Evolutionary conservation across 2,113 vertebrate genomes (phyloP).

Genomic region (Microtus pennsylvanicus): DNA sequence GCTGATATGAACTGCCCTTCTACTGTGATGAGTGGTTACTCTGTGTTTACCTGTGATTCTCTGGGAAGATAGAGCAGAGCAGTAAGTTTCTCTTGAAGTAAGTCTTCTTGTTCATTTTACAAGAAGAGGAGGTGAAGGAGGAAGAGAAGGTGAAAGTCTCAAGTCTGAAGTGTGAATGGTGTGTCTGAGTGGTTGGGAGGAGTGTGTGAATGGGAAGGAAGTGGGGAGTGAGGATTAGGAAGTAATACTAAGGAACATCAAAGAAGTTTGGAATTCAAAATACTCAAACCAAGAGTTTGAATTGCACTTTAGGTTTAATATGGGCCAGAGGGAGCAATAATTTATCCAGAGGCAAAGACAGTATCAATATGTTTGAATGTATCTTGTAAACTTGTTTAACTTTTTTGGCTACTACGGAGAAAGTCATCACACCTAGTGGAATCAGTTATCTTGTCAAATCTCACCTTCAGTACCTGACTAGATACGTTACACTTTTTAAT

Average conservation of each 20-base stretch:
- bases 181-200: neutral
- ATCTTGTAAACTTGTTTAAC: neutral
- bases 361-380: neutral
- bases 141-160: neutral
- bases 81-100: neutral
- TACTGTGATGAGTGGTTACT: neutral
- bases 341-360: neutral
- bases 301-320: neutral
- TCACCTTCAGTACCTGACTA: too few relatives aligned
- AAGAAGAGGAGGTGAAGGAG: too few relatives aligned
- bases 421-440: neutral
- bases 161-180: neutral
- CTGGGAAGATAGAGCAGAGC: neutral
- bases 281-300: neutral
- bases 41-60: neutral
- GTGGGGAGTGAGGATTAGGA: neutral
- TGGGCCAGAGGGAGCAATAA: neutral
- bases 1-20: neutral
- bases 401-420: neutral
- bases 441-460: too few relatives aligned
- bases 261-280: neutral
- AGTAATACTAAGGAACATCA: neutral
- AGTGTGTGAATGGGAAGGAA: neutral
- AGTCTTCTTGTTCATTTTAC: neutral
- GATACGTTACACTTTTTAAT: too few relatives aligned